Base-by-base conservation (phyloP, 2,888 invertebrate species). In the Scrobipalpa costella region DNA sequence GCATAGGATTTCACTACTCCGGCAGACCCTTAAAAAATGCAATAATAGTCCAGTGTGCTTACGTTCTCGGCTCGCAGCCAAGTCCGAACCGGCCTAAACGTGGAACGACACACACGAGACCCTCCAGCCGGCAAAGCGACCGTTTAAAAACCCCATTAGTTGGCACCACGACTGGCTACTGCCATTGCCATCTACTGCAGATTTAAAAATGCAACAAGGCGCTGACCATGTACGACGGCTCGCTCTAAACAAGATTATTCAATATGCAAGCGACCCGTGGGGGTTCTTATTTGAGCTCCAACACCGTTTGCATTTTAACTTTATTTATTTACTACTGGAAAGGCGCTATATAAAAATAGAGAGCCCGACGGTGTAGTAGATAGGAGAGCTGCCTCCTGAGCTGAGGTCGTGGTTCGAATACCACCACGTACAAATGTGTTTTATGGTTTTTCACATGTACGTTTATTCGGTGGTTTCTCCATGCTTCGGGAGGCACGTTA, bases 121-220 rank as follows among this genome's bases (percentile, higher is more conserved):
- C 19, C 58, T 44, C 11, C 8, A 13, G 33, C 8, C 13, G 27
- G 55, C 38, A 55, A 55, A 62, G 60, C 77, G 76, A 69, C 71
- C 75, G 73, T 74, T 80, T 75, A 77, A 80, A 82, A 80, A 78
- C 77, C 78, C 79, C 78, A 83, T 80, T 80, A 79, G 74, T 73
- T 72, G 70, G 73, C 72, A 68, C 73, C 69, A 67, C 64, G 72
- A 77, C 83, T 69, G 79, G 68, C 78, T 77, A 76, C 72, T 63
- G 47, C 15, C 7, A 44, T 13, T 13, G 44, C 15, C 44, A n/a
- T 44, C n/a, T 15, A 44, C 44, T 15, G n/a, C n/a, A 44, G 36
- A 36, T 34, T 38, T 57, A 57, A 57, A 57, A 57, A 57, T 36
- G 57, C n/a, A 55, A 55, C 50, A 44, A 44, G 44, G 44, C 44